Base-by-base conservation (phyloP, 2,888 invertebrate genomes). In the Fragum whitleyi region DNA sequence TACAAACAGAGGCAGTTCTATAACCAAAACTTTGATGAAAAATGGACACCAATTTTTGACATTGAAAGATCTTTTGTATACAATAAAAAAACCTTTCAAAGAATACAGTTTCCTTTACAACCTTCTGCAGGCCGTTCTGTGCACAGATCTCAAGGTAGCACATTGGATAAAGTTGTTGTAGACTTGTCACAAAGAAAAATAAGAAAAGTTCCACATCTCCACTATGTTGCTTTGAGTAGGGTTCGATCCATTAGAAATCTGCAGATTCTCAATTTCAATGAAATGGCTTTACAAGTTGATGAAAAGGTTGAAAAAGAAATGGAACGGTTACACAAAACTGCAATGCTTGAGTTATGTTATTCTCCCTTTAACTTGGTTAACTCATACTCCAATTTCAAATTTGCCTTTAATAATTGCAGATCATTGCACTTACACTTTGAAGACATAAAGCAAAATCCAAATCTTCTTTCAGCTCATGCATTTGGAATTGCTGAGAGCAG, bases 21-120 rank as follows among this genome's bases (percentile, higher is more conserved):
- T 62, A 55, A 73, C 39, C 29, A 28, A 19, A 21, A 65, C 21
- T 74, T 82, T 26, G 26, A 80, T 68, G 42, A 36, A 28, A 61
- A 67, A 21, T 86, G 86, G 79, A 85, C 81, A 21, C 81, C 79
- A 51, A 72, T 85, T 39, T 82, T 85, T 79, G 85, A 85, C 61
- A 73, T 74, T n/a, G 79, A 76, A 47, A 51, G 79, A 42, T 59
- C 68, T 28, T 86, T 83, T 70, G 51, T 57, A 28, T n/a, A n/a
- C n/a, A n/a, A n/a, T n/a, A n/a, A n/a, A n/a, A n/a, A n/a, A n/a
- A n/a, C n/a, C n/a, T n/a, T n/a, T n/a, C n/a, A n/a, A n/a, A n/a
- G n/a, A n/a, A n/a, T n/a, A n/a, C n/a, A n/a, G n/a, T n/a, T n/a
- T n/a, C n/a, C n/a, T n/a, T n/a, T n/a, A n/a, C n/a, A n/a, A n/a